Conservation (phyloP, 2,113 vertebrate genomes). For the Caracal caracal region DNA sequence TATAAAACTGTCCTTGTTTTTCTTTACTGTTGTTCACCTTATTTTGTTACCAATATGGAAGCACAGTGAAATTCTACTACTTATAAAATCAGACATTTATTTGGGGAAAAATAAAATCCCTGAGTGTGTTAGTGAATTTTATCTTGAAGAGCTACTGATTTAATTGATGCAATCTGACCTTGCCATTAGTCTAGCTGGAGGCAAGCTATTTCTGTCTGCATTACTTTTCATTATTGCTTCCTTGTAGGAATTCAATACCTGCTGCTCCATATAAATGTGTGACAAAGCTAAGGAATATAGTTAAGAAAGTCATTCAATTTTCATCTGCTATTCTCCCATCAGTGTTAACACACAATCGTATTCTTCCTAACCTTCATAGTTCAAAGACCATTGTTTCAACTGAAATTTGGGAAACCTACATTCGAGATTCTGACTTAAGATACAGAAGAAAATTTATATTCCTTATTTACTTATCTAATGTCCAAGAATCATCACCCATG, state of each 20-base stretch:
- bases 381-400: conserved; percentile 77
- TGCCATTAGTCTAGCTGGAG: conserved; percentile 81
- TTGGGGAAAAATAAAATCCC: conserved; percentile 42
- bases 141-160: conserved; percentile 71
- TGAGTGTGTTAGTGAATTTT: conserved; percentile 66
- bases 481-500: conserved; percentile 51
- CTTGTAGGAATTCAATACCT: conserved; percentile 57
- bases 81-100: conserved; percentile 42
- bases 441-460: conserved; percentile 76
- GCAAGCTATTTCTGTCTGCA: conserved; percentile 79
- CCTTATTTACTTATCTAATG: conserved; percentile 76
- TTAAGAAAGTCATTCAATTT: conserved; percentile 67
- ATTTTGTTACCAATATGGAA: neutral
- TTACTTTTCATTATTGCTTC: conserved; percentile 80
- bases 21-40: neutral
- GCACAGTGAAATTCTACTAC: neutral
- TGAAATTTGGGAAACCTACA: conserved; percentile 74
- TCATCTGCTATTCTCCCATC: conserved; percentile 60
- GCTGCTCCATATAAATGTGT: conserved; percentile 74
- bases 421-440: conserved; percentile 64
- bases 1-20: neutral
- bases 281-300: conserved; percentile 60
- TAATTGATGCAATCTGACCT: conserved; percentile 82
- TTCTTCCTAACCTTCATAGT: conserved; percentile 39
- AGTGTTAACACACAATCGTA: conserved; percentile 61